A percentile compares a stretch with the other conserved stretches of the same genome.
These are phyloP conservation scores for Cephus spinipes DNA, from an alignment of 2,888 invertebrate species.

Conservation along the genomic window DNA sequence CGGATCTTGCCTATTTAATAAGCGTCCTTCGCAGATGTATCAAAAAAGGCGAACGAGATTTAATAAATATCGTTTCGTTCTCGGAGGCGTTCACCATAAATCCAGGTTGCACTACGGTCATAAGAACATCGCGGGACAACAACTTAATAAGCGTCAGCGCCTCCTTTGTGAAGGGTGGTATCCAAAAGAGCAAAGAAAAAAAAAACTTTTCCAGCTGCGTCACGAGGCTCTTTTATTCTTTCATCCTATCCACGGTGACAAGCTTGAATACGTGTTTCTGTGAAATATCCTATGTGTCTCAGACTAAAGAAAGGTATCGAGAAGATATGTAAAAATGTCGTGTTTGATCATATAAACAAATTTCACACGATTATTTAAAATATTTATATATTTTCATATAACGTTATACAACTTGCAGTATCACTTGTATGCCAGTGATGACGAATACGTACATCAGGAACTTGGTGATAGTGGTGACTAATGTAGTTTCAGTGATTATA, in stretches of 20 bases:
- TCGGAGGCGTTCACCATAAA: not conserved
- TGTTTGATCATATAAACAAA: not conserved
- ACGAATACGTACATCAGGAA: no score
- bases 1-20: not conserved
- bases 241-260: not conserved
- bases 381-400: not conserved
- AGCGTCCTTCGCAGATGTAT: not conserved
- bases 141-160: not conserved
- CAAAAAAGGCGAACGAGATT: not conserved
- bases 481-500: not conserved
- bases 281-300: not conserved
- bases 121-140: not conserved
- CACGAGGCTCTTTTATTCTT: not conserved
- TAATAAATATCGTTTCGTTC: not conserved
- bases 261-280: not conserved
- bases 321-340: not conserved
- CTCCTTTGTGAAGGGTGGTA: not conserved
- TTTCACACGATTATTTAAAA: not conserved
- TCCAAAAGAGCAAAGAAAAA: not conserved
- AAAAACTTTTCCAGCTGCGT: not conserved
- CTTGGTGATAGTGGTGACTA: not conserved
- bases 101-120: not conserved
- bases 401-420: not conserved
- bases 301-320: not conserved
- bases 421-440: not conserved